Conservation (phyloP, 2,113 vertebrate genomes). For the Leucosticte australis region DNA sequence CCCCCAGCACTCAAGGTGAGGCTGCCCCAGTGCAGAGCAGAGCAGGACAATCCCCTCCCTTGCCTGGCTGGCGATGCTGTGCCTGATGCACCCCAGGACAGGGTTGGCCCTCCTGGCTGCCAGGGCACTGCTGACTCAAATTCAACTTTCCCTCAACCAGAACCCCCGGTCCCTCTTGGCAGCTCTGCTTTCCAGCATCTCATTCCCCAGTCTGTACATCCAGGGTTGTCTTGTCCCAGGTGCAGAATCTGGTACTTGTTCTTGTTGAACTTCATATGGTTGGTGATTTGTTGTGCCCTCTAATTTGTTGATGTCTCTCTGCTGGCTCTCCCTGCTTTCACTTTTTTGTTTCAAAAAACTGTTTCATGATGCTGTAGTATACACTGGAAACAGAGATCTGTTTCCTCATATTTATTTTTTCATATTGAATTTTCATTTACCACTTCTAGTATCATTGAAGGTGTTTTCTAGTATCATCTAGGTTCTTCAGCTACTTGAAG, state of each 20-base stretch:
- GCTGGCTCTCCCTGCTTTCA: neutral
- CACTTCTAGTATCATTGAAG: neutral
- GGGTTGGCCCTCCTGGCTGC: neutral
- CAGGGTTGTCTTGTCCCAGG: neutral
- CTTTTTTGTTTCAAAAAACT: neutral
- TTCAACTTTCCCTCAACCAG: fast-evolving
- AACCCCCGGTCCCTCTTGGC: neutral
- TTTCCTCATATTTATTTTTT: neutral
- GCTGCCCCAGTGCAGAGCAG: fast-evolving
- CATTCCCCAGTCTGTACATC: neutral
- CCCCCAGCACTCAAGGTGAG: fast-evolving
- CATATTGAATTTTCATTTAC: neutral
- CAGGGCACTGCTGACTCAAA: neutral
- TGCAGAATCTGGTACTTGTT: neutral
- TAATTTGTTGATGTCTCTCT: neutral
- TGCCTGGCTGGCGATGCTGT: fast-evolving
- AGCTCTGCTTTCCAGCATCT: neutral
- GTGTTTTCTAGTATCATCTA: neutral
- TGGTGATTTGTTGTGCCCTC: neutral
- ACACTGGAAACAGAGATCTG: neutral
- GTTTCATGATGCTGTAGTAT: neutral
- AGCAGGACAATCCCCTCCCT: neutral
- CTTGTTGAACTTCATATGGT: neutral
- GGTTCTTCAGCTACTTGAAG: neutral
- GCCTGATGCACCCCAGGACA: neutral